Base-by-base conservation (phyloP, 2,797 vertebrate species). In the Avahi laniger region DNA sequence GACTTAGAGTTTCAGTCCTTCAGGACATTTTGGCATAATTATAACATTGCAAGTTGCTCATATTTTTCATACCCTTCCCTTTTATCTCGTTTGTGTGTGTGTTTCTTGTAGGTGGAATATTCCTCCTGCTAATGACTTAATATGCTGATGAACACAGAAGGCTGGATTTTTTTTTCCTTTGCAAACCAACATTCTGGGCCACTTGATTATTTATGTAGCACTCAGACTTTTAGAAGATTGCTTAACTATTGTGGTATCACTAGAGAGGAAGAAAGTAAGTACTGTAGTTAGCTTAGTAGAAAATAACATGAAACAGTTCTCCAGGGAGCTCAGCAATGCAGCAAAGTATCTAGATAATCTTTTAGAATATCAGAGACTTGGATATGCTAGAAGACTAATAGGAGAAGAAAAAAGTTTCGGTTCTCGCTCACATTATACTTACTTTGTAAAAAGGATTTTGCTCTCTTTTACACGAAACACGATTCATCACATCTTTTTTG, bases 401-500 rank as follows among this genome's bases (percentile, higher is more conserved):
- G 6, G 48, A 80, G 38, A 78, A 89, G 82, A 70, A 91, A 86
- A 73, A 67, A 30, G 4, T 63, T 73, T 69, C 8, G 0, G 7
- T 57, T 86, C 48, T 50, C 38, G 14, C 59, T 88, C 69, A 76
- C 24, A 5, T 63, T 41, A 38, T 30, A 52, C 15, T 73, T 89
- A 50, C 28, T 92, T 92, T 86, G 22, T 80, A 52, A 88, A 87
- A 87, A 63, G 67, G 18, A 43, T 30, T 87, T 92, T 69, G n/a
- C 70, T 84, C 73, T 89, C 63, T 89, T 92, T 96, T 80, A 84
- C 57, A 91, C 26, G 50, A 90, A 72, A 50, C 41, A 24, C 50
- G 41, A 52, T 95, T 83, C 87, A 72, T 82, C 73, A 90, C 48
- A 41, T 75, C 72, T 93, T 63, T 96, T 95, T 79, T 48, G 5